Evolutionary conservation across 2,888 invertebrate species (phyloP).

Genomic region (Phanerotoma sp.): DNA sequence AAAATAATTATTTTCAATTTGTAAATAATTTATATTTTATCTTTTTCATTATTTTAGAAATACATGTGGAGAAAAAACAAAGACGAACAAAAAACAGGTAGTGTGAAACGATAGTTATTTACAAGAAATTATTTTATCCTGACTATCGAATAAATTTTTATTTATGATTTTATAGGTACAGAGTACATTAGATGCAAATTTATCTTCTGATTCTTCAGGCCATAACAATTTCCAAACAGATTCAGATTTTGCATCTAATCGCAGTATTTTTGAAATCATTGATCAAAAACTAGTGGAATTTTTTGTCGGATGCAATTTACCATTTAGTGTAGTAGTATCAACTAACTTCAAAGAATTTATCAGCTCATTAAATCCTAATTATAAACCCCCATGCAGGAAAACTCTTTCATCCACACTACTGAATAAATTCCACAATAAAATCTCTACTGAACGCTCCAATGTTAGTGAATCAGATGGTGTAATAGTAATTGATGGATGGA

Average conservation of each 20-base stretch:
- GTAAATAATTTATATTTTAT: background rate
- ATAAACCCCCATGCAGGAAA: background rate
- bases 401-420: background rate
- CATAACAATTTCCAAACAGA: background rate
- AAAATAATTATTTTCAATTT: background rate
- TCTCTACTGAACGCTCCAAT: background rate
- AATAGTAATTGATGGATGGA: conserved; percentile 25
- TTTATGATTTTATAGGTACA: background rate
- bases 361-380: background rate
- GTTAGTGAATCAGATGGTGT: background rate
- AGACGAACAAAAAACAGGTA: background rate
- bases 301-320: background rate
- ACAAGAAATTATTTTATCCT: background rate
- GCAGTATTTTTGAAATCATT: background rate
- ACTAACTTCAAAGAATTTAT: background rate
- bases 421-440: background rate
- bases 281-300: background rate
- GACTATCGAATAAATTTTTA: background rate
- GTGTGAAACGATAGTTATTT: background rate
- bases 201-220: background rate
- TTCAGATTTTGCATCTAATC: background rate
- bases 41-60: background rate
- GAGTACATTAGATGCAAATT: background rate
- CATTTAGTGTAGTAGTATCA: background rate
- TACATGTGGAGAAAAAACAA: background rate